Percentiles rank a stretch among this genome's conserved stretches.
Conservation (phyloP, 2,888 invertebrate species). For the Calameuta filiformis region DNA sequence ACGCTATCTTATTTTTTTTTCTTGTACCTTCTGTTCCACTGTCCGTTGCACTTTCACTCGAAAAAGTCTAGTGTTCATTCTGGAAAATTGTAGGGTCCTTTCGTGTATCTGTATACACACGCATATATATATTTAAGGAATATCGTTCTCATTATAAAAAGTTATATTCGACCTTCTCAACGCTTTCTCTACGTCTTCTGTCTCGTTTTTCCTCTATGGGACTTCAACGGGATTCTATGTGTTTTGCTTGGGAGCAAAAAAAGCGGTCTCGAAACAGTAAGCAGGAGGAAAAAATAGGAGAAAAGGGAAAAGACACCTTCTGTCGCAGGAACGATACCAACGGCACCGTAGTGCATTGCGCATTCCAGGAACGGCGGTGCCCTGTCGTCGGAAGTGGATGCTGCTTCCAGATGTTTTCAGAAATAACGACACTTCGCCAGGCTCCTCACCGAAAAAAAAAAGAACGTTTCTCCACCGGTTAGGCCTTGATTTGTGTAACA, state of each 20-base stretch:
- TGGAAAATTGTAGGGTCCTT: neutral
- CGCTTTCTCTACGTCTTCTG: neutral
- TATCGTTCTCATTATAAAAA: neutral
- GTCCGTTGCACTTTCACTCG: neutral
- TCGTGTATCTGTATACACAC: too few relatives aligned
- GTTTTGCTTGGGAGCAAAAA: neutral
- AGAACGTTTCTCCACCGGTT: conserved; percentile 14
- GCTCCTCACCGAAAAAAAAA: conserved; percentile 2
- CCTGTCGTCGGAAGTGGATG: conserved; percentile 21
- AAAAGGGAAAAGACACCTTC: neutral
- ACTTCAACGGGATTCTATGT: neutral
- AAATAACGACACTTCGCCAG: conserved; percentile 37
- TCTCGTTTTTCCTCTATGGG: neutral
- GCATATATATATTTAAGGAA: neutral
- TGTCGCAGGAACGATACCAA: neutral
- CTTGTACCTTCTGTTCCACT: neutral
- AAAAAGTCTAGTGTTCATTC: neutral
- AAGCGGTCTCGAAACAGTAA: neutral
- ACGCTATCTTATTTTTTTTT: conserved; percentile 6
- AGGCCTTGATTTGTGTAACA: conserved; percentile 23
- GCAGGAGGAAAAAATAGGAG: neutral
- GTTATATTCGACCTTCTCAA: neutral
- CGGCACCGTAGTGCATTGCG: neutral
- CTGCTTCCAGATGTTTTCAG: conserved; percentile 46
- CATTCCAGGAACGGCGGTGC: neutral